Base-by-base conservation (phyloP, 2,888 invertebrate species). In the Halictus ligatus region DNA sequence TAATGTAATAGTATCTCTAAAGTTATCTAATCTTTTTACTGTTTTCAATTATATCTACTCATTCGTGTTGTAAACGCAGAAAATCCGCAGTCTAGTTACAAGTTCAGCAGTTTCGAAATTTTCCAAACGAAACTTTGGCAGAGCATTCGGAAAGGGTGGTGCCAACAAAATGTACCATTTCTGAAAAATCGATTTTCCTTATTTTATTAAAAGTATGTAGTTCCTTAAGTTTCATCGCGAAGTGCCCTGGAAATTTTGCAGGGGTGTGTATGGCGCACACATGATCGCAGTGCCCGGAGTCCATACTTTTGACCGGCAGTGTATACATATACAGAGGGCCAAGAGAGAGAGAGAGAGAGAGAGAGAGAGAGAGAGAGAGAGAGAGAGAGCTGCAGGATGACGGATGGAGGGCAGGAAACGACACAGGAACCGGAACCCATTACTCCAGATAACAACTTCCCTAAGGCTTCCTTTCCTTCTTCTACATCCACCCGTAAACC, bases 391-490 rank as follows among this genome's bases (percentile, higher is more conserved):
- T 85, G 78, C 75, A 86, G 83, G 88, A 93, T 92, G 92, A 93
- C 90, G 91, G 90, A 92, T 90, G 90, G 88, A 89, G 89, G 89
- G 89, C 87, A 90, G 92, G 91, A 91, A 91, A 88, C 91, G 88
- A 90, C 90, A 90, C 90, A 90, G 92, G 91, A 93, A 93, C 90
- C 92, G 93, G 92, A 92, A 92, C 89, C 93, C 92, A 92, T 93
- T 92, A 93, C 92, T 92, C 86, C 90, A 89, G 91, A 91, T 92
- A 92, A 92, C 92, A 93, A 92, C 92, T 91, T 92, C 92, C 92
- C 89, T 84, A 88, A 91, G 91, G 88, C 90, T 91, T 87, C 89
- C 90, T 85, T 85, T 86, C 95, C 94, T 94, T 94, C 92, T 93
- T 92, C 91, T 88, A 89, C 91, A 89, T 89, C 88, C 89, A 86